Evolutionary conservation across 2,888 invertebrate genomes (phyloP).

Genomic region (Coelopa pilipes): DNA sequence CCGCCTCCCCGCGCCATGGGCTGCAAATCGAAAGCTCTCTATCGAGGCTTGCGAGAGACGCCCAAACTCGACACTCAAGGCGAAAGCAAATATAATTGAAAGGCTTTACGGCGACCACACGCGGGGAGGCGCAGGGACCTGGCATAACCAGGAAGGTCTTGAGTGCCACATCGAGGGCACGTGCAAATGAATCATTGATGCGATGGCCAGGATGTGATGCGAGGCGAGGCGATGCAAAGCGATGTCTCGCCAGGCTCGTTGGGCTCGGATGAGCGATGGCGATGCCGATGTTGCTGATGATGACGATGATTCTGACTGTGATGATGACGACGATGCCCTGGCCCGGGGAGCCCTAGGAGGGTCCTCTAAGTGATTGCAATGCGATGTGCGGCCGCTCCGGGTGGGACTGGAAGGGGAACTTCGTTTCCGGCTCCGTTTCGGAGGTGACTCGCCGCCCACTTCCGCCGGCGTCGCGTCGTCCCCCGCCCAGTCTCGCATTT

Average conservation of each 20-base stretch:
- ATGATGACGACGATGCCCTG: background rate
- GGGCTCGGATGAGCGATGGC: slow-evolving; percentile 1
- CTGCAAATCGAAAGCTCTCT: background rate
- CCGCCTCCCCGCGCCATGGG: background rate
- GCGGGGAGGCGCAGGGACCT: background rate
- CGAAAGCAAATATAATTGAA: slow-evolving; percentile 9
- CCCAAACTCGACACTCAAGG: background rate
- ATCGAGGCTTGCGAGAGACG: background rate
- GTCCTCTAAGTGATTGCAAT: too few species aligned
- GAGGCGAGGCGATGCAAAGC: background rate
- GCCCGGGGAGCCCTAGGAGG: too few species aligned
- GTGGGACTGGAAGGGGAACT: too few species aligned
- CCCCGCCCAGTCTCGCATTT: too few species aligned
- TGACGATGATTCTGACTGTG: background rate
- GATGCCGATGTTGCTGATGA: background rate
- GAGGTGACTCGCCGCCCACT: too few species aligned
- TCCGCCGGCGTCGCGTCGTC: too few species aligned
- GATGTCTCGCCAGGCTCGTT: background rate
- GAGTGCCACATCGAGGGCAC: slow-evolving; percentile 1
- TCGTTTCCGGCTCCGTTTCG: too few species aligned
- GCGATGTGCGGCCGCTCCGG: too few species aligned
- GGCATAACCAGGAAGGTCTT: background rate
- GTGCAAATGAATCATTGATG: slow-evolving; percentile 18
- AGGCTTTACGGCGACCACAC: slow-evolving; percentile 15
- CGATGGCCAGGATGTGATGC: background rate